These are phyloP conservation scores for Anas georgica DNA, from an alignment of 2,797 vertebrate genomes.

Conservation along the genomic window DNA sequence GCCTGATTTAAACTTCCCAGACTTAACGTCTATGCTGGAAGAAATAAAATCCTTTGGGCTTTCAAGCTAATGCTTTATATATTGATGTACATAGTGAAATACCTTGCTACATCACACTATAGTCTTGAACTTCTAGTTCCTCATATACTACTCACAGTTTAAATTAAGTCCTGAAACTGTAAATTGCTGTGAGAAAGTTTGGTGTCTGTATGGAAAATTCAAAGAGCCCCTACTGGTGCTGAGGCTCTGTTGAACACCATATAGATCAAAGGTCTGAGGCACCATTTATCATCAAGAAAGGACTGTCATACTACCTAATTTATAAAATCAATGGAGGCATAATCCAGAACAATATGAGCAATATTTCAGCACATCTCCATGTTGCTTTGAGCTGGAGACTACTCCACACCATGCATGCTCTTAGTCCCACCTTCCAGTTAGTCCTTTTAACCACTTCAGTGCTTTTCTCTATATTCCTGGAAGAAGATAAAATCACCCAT, in stretches of 20 bases:
- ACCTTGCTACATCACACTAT: neutral
- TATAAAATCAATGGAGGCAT: neutral
- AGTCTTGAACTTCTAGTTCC: neutral
- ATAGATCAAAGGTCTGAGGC: neutral
- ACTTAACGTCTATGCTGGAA: neutral
- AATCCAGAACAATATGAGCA: neutral
- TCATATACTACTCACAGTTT: neutral
- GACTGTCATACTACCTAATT: neutral
- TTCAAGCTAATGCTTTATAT: neutral
- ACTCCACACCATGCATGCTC: neutral
- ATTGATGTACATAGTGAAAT: neutral
- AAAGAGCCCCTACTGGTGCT: neutral
- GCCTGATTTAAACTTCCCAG: neutral
- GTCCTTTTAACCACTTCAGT: neutral
- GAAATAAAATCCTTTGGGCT: neutral
- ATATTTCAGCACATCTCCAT: neutral
- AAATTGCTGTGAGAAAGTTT: neutral
- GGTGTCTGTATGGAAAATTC: neutral
- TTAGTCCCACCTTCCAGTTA: neutral
- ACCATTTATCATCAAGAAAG: neutral
- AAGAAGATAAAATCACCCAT: conserved; percentile 25
- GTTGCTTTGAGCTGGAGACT: neutral
- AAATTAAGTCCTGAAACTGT: neutral
- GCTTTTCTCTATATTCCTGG: neutral
- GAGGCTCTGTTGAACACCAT: neutral